A percentile compares a stretch with the other conserved stretches of the same genome.
These are phyloP conservation scores for Diplodus sargus DNA, from an alignment of 2,797 vertebrate species.

Conservation along the genomic window DNA sequence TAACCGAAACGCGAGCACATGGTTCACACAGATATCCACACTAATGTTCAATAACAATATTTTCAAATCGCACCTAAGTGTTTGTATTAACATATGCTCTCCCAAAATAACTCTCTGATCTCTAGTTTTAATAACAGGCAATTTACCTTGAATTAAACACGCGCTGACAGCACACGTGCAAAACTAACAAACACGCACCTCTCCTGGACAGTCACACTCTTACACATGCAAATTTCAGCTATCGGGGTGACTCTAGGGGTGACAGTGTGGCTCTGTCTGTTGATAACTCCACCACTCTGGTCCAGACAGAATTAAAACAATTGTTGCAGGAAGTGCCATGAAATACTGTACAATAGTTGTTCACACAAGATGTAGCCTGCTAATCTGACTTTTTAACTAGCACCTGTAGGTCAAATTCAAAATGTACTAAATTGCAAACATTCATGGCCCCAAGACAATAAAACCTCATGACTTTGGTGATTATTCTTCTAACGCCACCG, in stretches of 20 bases:
- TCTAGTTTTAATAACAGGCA: slow-evolving; percentile 26
- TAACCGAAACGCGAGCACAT: slow-evolving; percentile 39
- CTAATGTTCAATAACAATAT: slow-evolving; percentile 22
- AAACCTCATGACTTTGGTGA: background rate
- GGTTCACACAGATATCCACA: slow-evolving; percentile 23
- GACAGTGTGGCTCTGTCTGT: no score
- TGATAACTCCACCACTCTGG: background rate
- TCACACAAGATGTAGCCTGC: background rate
- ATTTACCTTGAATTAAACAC: slow-evolving; percentile 33
- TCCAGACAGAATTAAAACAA: background rate
- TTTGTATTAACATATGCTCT: slow-evolving; percentile 33
- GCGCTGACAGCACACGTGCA: background rate
- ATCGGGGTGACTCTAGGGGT: background rate
- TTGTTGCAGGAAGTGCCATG: background rate
- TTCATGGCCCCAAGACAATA: background rate
- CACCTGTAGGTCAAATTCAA: no score
- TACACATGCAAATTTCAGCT: background rate
- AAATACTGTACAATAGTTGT: background rate
- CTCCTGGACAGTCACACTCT: background rate
- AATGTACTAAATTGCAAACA: no score
- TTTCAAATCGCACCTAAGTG: slow-evolving; percentile 39
- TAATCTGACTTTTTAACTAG: background rate
- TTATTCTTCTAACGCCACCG: background rate
- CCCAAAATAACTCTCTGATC: slow-evolving; percentile 13
- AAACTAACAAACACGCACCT: slow-evolving; percentile 8